Base-by-base conservation (phyloP, 2,888 invertebrate species). In the Diplolepis rosae region DNA sequence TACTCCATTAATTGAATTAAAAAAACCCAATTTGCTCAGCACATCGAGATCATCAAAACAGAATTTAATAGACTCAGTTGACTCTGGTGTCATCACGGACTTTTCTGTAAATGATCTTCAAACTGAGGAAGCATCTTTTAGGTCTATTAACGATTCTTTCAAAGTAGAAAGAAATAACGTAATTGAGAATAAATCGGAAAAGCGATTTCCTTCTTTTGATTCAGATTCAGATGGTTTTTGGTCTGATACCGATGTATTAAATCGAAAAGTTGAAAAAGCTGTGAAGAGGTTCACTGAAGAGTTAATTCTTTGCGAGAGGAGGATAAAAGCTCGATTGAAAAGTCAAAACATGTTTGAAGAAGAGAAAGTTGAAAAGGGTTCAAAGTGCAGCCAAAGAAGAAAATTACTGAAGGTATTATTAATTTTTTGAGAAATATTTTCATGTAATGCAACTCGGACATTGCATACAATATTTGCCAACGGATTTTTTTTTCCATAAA, bases 61-160 rank as follows among this genome's bases (percentile, higher is more conserved):
- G 24, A 22, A 61, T 61, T 39, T 61, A 2, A 24, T 73, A 4
- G 71, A 70, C 5, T 82, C 82, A n/a, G 71, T 73, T 11, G 83
- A 83, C 68, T 83, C 83, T 3, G 80, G 83, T 3, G 79, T 83
- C n/a, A 72, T 78, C 22, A 48, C 71, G n/a, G 81, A 81, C 15
- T 80, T 69, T 51, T 72, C 78, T 22, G 4, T 27, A 13, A 61
- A 35, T 39, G 65, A 65, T 24, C 42, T 13, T 27, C 42, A 11
- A 27, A 30, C 18, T n/a, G 32, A 7, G 4, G 27, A 65, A 65
- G 42, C 6, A 9, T 28, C 15, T 24, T 65, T 28, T 24, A 18
- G 42, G 13, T 28, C 39, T 3, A 27, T 6, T 3, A n/a, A 27
- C 11, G 13, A 45, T 27, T 7, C 15, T 15, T 65, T 11, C n/a